Evolutionary conservation across 2,113 vertebrate genomes (phyloP).

Genomic region (Tichodroma muraria): DNA sequence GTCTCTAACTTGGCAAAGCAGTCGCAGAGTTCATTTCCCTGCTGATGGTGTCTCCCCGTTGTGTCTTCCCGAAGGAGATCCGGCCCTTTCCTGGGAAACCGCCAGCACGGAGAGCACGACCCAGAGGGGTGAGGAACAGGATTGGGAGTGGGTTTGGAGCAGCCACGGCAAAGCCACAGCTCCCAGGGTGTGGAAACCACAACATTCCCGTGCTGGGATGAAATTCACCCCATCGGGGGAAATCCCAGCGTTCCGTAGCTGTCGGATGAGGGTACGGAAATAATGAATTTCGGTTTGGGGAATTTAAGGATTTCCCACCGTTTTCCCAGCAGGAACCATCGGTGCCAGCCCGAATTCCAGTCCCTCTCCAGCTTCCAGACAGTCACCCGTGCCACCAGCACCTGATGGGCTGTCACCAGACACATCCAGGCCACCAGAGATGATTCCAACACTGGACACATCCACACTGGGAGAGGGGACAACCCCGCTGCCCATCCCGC

Average conservation of each 20-base stretch:
- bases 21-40: neutral
- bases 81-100: neutral
- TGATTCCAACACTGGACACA: neutral
- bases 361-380: neutral
- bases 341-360: accelerated
- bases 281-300: accelerated
- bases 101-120: neutral
- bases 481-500: accelerated
- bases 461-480: neutral
- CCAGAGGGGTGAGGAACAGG: neutral
- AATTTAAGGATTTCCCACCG: accelerated
- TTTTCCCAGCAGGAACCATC: neutral
- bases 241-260: neutral
- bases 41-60: neutral
- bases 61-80: neutral
- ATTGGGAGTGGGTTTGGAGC: neutral
- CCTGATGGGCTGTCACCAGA: neutral
- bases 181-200: neutral
- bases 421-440: neutral
- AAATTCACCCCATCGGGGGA: accelerated
- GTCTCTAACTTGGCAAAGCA: neutral
- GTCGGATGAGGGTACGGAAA: accelerated
- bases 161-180: accelerated
- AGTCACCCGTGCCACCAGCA: neutral
- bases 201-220: accelerated